Evolutionary conservation across 2,113 vertebrate species (phyloP).

Genomic region (Atrichornis clamosus): DNA sequence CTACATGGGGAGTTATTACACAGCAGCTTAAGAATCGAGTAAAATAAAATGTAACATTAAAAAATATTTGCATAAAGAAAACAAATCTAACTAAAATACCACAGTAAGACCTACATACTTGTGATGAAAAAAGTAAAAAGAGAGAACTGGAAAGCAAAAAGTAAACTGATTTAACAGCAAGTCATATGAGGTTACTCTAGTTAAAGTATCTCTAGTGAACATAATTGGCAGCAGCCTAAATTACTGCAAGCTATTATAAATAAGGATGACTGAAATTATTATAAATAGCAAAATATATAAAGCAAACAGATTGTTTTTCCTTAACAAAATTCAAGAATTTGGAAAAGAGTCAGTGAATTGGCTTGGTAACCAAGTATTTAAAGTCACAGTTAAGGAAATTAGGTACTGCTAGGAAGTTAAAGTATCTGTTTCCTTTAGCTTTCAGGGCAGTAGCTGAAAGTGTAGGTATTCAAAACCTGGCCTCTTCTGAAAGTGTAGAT

Average conservation of each 20-base stretch:
- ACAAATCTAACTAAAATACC: neutral
- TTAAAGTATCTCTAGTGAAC: neutral
- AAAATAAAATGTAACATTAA: neutral
- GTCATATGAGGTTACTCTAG: neutral
- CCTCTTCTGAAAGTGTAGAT: neutral
- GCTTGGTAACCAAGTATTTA: neutral
- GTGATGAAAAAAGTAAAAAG: neutral
- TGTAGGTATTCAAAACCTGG: neutral
- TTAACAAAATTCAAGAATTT: neutral
- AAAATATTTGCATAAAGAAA: neutral
- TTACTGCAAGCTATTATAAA: slow-evolving; percentile 7
- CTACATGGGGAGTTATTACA: neutral
- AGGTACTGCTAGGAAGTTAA: neutral
- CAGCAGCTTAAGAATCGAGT: neutral
- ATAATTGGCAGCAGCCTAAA: neutral
- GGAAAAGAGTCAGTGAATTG: neutral
- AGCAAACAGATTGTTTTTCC: neutral
- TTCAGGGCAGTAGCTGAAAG: neutral
- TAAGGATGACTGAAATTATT: neutral
- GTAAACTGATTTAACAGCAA: neutral
- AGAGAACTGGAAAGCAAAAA: neutral
- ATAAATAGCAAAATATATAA: neutral
- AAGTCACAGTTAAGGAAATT: neutral
- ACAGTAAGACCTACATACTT: neutral
- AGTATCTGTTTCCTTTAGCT: neutral